A percentile compares a stretch with the other conserved stretches of the same genome.
phyloP scores from a whole-genome alignment of 1,140 invertebrate genomes.

The Sesamia nonagrioides region DNA sequence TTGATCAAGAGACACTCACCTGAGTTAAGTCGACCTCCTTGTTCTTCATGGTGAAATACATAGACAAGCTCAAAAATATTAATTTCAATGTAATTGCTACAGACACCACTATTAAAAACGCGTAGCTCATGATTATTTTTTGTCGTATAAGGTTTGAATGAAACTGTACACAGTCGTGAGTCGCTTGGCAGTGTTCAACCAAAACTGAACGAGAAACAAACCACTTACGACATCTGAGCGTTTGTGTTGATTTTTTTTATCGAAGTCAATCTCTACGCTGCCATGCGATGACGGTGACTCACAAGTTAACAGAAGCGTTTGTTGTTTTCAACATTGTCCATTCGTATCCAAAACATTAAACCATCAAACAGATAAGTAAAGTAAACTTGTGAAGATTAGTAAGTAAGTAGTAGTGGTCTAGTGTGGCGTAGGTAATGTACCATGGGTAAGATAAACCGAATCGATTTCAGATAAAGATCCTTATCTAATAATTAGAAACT shows the following conservation, averaged over 20 bases:
- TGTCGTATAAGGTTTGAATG: conserved; percentile 13
- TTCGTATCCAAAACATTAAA: background rate
- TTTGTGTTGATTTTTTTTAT: conserved; percentile 70
- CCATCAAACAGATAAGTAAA: background rate
- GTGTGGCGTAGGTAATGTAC: background rate
- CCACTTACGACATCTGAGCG: conserved; percentile 60
- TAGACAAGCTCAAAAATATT: conserved; percentile 73
- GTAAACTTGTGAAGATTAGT: background rate
- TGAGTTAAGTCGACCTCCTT: conserved; percentile 50
- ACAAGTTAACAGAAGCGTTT: conserved; percentile 14
- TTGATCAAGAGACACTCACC: conserved; percentile 55
- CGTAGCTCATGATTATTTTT: conserved; percentile 60
- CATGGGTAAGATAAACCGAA: background rate
- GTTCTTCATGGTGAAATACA: conserved; percentile 73
- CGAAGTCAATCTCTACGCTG: conserved; percentile 59
- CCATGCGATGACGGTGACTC: conserved; percentile 21
- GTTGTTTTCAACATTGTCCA: background rate
- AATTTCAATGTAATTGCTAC: conserved; percentile 74
- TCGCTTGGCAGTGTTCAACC: conserved; percentile 42
- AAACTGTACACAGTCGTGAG: conserved; percentile 31
- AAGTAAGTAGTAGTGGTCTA: background rate
- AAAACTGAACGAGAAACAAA: conserved; percentile 62
- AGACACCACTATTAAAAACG: conserved; percentile 75
- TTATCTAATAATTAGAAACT: conserved; percentile 31
- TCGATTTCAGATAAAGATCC: background rate